phyloP scores from a whole-genome alignment of 2,113 vertebrate genomes.

The Lamprologus ornatipinnis region DNA sequence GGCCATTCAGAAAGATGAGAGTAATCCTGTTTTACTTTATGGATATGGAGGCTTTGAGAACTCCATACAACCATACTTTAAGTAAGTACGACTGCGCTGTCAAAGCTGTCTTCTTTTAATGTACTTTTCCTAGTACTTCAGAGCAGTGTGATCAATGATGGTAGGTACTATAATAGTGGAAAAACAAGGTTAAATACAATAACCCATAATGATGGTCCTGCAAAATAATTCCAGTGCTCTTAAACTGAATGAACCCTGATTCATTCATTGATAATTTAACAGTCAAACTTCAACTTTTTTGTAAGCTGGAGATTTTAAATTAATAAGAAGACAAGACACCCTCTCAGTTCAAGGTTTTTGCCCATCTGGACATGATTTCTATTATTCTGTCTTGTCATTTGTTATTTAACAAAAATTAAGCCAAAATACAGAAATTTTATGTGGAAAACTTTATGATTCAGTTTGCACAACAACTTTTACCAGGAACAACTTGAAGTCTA shows the following conservation, averaged over 20 bases:
- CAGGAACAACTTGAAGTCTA: not conserved
- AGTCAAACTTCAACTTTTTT: rapidly evolving
- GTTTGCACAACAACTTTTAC: not conserved
- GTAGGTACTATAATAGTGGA: not conserved
- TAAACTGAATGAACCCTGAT: not conserved
- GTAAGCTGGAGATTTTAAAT: not conserved
- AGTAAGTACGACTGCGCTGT: constrained; percentile 34
- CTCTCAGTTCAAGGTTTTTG: not conserved
- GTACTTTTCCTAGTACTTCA: not conserved
- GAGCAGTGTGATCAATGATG: not conserved
- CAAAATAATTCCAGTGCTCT: rapidly evolving
- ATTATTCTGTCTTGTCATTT: not conserved
- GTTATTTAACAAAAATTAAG: not conserved
- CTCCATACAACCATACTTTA: constrained; percentile 68
- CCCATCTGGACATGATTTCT: not conserved
- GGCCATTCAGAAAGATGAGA: constrained; percentile 52
- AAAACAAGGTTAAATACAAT: not conserved
- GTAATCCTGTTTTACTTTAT: constrained; percentile 67
- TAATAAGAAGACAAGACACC: rapidly evolving
- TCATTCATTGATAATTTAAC: not conserved
- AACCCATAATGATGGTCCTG: not conserved
- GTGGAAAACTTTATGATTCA: not conserved
- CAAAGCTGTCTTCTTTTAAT: not conserved
- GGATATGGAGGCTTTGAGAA: constrained; percentile 73
- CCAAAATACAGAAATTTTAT: not conserved